Evolutionary conservation across 2,888 invertebrate species (phyloP), one percentile per base, ranked within the genome.

Genomic region (Drosophila demipolita): DNA sequence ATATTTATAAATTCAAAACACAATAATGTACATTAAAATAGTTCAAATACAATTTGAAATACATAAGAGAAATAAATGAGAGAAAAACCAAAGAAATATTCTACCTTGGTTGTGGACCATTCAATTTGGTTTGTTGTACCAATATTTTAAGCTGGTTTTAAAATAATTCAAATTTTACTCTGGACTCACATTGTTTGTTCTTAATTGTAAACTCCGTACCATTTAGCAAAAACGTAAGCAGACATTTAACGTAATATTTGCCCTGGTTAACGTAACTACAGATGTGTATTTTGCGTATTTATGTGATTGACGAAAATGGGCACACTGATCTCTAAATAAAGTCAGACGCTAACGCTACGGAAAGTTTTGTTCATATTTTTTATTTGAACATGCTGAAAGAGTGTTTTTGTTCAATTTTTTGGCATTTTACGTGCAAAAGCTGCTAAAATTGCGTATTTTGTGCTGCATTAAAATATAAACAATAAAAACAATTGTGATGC

Each of bases 1-100:
- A 81, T 86, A 90, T 87, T 80, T 84, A 81, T 76, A 73, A 81
- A 80, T 65, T 75, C 58, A 58, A 78, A 78, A 87, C 75, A 80
- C 78, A 83, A 78, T 83, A 84, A 83, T 89, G 81, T 86, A 89
- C 60, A 82, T 80, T 90, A 80, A 81, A 67, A 85, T 78, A 91
- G 83, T 89, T 90, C 90, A 91, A 90, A 90, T 90, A 81, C 80
- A 91, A 90, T 90, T 90, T 90, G 91, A 89, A 86, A 82, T 83
- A 75, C 84, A 90, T 85, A 70, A 82, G 75, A 75, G 17, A 77
- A 90, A 83, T 87, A 87, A 87, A 80, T 62, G 77, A 77, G 52
- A 71, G 49, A 52, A 61, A 61, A 73, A 59, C 33, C 68, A 42
- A 38, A 29, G 29, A 52, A 36, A 62, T 36, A 20, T 32, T 32